A percentile compares a stretch with the other conserved stretches of the same genome.
Conservation (phyloP, 2,888 invertebrate species). For the Aspidiotus destructor region DNA sequence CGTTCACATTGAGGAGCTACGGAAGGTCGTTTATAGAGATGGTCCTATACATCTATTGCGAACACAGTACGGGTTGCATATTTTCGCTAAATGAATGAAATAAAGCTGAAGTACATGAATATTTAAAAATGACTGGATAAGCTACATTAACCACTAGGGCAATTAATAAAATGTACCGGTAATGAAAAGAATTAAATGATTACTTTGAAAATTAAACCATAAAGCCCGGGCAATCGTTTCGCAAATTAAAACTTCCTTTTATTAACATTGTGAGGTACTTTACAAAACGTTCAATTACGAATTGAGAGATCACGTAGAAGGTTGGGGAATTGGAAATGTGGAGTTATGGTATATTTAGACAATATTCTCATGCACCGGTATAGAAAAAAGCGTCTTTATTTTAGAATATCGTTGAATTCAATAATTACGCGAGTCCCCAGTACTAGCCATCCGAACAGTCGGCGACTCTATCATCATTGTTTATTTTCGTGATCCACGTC, state of each 20-base stretch:
- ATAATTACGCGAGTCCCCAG: no score
- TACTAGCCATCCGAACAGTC: no score
- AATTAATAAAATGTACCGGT: conserved; percentile 14
- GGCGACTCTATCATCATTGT: no score
- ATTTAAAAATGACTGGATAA: not conserved
- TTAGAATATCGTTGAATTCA: not conserved
- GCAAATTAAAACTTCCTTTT: conserved; percentile 32
- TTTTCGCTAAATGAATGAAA: no score
- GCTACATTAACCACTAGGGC: conserved; percentile 8
- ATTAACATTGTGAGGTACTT: conserved; percentile 21
- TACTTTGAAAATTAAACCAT: conserved; percentile 26
- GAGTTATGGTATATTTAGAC: not conserved
- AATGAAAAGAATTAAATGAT: conserved; percentile 27
- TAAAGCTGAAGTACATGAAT: no score
- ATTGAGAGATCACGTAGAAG: conserved; percentile 2
- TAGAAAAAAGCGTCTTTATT: not conserved
- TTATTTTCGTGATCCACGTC: no score
- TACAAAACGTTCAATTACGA: not conserved
- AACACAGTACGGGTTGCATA: no score
- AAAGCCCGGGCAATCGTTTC: conserved; percentile 27
- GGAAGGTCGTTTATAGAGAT: no score
- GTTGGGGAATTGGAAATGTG: not conserved
- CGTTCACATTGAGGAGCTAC: no score
- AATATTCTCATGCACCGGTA: not conserved
- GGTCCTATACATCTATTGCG: no score